These are phyloP conservation scores for Vanessa atalanta DNA, from an alignment of 1,140 invertebrate species.

Conservation along the genomic window DNA sequence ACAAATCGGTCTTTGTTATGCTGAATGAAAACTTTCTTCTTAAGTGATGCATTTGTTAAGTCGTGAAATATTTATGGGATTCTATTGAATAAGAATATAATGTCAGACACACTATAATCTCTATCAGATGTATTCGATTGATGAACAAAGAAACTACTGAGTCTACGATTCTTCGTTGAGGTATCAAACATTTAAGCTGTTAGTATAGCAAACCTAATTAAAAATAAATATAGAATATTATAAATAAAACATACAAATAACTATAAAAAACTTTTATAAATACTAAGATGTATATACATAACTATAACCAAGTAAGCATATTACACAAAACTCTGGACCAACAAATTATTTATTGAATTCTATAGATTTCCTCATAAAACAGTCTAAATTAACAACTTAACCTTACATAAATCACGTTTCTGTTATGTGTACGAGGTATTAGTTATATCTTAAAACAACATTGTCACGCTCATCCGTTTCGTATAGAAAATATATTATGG, in stretches of 20 bases:
- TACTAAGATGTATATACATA: no score
- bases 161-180: no score
- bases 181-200: no score
- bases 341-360: constrained; percentile 54
- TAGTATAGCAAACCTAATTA: no score
- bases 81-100: not conserved
- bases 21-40: not conserved
- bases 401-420: constrained; percentile 67
- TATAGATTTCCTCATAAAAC: constrained; percentile 62
- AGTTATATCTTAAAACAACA: constrained; percentile 69
- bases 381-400: constrained; percentile 30
- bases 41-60: not conserved
- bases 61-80: not conserved
- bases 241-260: no score
- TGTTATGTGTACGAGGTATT: constrained; percentile 70
- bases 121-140: no score
- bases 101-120: no score
- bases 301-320: no score
- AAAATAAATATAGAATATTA: no score
- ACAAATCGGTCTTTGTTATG: constrained; percentile 19
- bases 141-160: no score
- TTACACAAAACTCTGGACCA: no score
- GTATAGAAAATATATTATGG: constrained; percentile 68
- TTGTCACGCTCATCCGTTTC: constrained; percentile 60
- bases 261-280: no score